Base-by-base conservation (phyloP, 2,797 vertebrate species). In the Labroides dimidiatus region DNA sequence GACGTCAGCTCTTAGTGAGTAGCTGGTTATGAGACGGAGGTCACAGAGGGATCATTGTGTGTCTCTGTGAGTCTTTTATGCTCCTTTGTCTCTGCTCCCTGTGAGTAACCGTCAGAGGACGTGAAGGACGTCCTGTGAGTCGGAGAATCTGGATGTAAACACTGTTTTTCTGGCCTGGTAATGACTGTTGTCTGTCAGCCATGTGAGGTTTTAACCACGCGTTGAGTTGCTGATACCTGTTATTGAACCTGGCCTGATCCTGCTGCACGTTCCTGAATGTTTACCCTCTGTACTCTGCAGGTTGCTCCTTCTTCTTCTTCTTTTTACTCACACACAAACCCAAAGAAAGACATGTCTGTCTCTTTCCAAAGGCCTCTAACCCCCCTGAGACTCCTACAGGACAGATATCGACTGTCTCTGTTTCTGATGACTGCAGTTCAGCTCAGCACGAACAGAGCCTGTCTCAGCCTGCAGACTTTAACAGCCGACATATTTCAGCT, bases 401-500 rank as follows among this genome's bases (percentile, higher is more conserved):
- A 9, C 36, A 43, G 43, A 59, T 51, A 56, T 41, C 23, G 37
- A 10, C 55, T 44, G 12, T 37, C 13, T 30, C 56, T 60, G 43
- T 54, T 52, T 50, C 53, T 69, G 64, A 37, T 53, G 50, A 57
- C 16, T 10, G 19, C 64, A 21, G 49, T 53, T 76, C 42, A 23
- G 53, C 75, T 77, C 56, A 12, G 71, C 61, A 17, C 16, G 42
- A 33, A 55, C 20, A 52, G 20, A 60, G 69, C 84, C 63, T 81
- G 85, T 84, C 74, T 57, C n/a, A 23, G 71, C 82, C 70, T 84
- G 81, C 66, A 37, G 42, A 4, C 44, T 78, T 86, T 74, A 79
- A 79, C 55, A 27, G 57, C 44, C 33, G 16, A 67, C 72, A 76
- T 87, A 50, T 84, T 83, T 82, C 8, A 60, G 69, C 70, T 43